A percentile compares a stretch with the other conserved stretches of the same genome.
These are phyloP conservation scores for Euplexia lucipara DNA, from an alignment of 2,888 invertebrate species.

Conservation along the genomic window DNA sequence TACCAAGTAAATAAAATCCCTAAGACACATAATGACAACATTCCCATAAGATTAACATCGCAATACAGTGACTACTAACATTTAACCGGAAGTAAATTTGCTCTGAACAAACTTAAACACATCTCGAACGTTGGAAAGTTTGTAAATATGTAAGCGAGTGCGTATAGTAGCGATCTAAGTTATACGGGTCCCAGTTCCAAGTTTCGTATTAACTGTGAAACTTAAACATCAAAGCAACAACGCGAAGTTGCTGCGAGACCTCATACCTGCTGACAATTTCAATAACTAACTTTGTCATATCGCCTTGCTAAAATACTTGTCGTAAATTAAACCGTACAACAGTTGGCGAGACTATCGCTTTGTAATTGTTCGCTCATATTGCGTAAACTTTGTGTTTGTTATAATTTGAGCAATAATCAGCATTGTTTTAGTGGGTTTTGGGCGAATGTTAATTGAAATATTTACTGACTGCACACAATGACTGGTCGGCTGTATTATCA, in stretches of 20 bases:
- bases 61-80: slow-evolving; percentile 29
- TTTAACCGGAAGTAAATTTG: slow-evolving; percentile 47
- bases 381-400: slow-evolving; percentile 10
- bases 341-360: slow-evolving; percentile 30
- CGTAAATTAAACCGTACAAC: slow-evolving; percentile 51
- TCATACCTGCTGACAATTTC: slow-evolving; percentile 76
- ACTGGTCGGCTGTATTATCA: no score
- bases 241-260: slow-evolving; percentile 63
- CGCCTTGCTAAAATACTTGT: slow-evolving; percentile 64
- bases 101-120: slow-evolving; percentile 58
- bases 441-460: neutral
- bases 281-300: slow-evolving; percentile 75
- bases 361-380: slow-evolving; percentile 28
- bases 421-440: neutral
- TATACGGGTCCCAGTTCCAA: slow-evolving; percentile 67
- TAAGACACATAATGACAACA: neutral
- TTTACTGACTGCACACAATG: no score
- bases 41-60: slow-evolving; percentile 1
- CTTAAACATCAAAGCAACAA: slow-evolving; percentile 76
- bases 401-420: slow-evolving; percentile 18
- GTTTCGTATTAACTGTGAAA: slow-evolving; percentile 74
- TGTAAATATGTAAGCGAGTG: slow-evolving; percentile 66
- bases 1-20: neutral
- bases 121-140: slow-evolving; percentile 59
- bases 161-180: slow-evolving; percentile 70